Base-by-base conservation (phyloP, 2,113 vertebrate genomes). In the Oxyruncus cristatus region DNA sequence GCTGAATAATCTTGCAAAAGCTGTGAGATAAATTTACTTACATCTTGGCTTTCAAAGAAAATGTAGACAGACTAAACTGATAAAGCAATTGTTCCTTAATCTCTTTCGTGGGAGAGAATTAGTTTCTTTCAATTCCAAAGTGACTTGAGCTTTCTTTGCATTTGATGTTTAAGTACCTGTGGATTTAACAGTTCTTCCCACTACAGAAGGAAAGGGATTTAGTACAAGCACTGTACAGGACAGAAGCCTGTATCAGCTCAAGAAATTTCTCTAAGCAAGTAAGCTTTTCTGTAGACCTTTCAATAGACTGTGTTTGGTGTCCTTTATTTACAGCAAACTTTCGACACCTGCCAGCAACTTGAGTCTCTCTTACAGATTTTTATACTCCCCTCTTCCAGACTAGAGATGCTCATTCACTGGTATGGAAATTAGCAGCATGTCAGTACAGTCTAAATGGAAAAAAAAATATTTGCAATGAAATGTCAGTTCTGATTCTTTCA, bases 31-130 rank as follows among this genome's bases (percentile, higher is more conserved):
- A 93, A 86, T 81, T 92, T 85, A 93, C 63, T 94, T 87, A 80
- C 4, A 6, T 77, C 72, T 88, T 84, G 30, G 24, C 47, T 96
- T 94, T 92, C 82, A 88, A 83, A 93, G 41, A 58, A 78, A 68
- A 85, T 4, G 22, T 2, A 90, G 75, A 55, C 75, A 90, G 72
- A 88, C 82, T 84, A 88, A 85, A 86, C 73, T 81, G 92, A 94
- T 88, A 96, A 92, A 84, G 79, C 59, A 96, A 94, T 68, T 84
- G 39, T 59, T 93, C 59, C 71, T 71, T 95, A 93, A 93, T 93
- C 82, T 93, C 74, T 37, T 90, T 80, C 68, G 68, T 1, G 3
- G 79, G 4, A 94, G 47, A 84, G 47, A 95, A 93, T 81, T 96
- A 90, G 82, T 71, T 95, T 90, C 85, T 93, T 82, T 90, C 85